Evolutionary conservation across 2,888 invertebrate species (phyloP).

Genomic region (Acholoe squamosa): DNA sequence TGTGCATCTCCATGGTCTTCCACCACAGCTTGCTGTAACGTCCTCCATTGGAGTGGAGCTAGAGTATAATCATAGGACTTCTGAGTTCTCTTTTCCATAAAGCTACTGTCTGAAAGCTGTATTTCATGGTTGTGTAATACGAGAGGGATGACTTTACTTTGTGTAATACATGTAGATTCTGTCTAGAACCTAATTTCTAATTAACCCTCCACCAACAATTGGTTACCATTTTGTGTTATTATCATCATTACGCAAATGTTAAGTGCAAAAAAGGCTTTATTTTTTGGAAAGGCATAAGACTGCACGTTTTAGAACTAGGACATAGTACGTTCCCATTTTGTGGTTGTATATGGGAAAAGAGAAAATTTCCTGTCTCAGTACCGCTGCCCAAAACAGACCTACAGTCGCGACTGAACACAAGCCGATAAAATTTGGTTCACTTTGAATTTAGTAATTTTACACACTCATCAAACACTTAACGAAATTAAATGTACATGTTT

Average conservation of each 20-base stretch:
- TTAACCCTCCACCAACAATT: neutral
- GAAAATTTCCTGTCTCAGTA: neutral
- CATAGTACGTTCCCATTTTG: neutral
- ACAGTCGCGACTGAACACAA: slow-evolving; percentile 1
- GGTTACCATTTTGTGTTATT: neutral
- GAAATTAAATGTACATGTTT: no score
- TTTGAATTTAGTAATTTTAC: no score
- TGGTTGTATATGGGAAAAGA: neutral
- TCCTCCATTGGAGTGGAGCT: neutral
- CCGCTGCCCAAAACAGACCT: neutral
- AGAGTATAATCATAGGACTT: neutral
- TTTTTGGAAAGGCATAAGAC: neutral
- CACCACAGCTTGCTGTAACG: neutral
- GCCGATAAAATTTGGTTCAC: neutral
- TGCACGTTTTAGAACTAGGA: slow-evolving; percentile 19
- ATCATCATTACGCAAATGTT: neutral
- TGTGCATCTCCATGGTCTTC: neutral
- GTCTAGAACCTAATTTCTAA: slow-evolving; percentile 5
- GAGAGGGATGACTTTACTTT: slow-evolving; percentile 11
- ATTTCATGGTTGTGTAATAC: neutral
- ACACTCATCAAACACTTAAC: no score
- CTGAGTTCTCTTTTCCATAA: neutral
- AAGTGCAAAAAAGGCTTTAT: neutral
- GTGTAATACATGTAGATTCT: neutral
- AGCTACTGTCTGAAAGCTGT: no score